These are phyloP conservation scores for Loriculus beryllinus DNA, from an alignment of 2,797 vertebrate species.

Conservation along the genomic window DNA sequence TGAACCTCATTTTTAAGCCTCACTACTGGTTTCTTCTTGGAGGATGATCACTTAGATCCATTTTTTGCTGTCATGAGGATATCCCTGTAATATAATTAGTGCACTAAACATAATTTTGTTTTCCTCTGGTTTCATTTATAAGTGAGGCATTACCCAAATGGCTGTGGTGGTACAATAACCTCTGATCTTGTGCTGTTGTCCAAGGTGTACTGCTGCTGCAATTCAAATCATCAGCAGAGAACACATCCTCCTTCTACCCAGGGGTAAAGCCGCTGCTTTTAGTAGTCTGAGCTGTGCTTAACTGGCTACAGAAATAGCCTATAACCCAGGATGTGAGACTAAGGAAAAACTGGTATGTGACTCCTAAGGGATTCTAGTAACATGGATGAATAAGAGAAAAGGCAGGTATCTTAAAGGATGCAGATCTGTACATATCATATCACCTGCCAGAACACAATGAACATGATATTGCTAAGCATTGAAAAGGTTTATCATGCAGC, in stretches of 20 bases:
- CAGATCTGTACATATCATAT: neutral
- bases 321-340: neutral
- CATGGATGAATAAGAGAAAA: neutral
- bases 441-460: neutral
- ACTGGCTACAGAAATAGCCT: neutral
- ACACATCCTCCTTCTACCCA: neutral
- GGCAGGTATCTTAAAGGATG: neutral
- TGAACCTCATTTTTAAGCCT: neutral
- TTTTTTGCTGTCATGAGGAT: neutral
- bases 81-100: neutral
- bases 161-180: neutral
- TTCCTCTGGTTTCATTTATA: neutral
- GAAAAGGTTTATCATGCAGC: neutral
- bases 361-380: neutral
- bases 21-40: neutral
- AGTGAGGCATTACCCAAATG: neutral
- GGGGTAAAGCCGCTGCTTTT: neutral
- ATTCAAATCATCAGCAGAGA: neutral
- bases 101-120: neutral
- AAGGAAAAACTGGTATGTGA: neutral
- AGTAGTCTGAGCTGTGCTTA: neutral
- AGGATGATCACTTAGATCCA: neutral
- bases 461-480: fast-evolving
- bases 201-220: neutral
- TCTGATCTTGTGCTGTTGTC: neutral